Evolutionary conservation across 2,113 vertebrate species (phyloP).

Genomic region (Solea solea): DNA sequence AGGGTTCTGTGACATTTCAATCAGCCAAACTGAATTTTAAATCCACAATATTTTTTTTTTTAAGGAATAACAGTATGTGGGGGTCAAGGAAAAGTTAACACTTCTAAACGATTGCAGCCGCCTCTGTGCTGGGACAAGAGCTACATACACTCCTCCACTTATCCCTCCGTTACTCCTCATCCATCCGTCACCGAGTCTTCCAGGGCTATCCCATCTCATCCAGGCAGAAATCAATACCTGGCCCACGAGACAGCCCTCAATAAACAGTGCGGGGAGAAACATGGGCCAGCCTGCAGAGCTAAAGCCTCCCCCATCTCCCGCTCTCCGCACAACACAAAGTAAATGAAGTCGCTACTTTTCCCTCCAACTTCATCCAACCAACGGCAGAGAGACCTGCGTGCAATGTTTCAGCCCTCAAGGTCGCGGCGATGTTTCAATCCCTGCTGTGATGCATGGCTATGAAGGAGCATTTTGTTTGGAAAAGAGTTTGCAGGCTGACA

Average conservation of each 20-base stretch:
- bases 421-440: slow-evolving; percentile 42
- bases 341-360: slow-evolving; percentile 76
- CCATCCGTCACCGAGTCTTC: slow-evolving; percentile 71
- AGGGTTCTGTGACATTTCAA: background rate
- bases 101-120: slow-evolving; percentile 29
- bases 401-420: slow-evolving; percentile 66
- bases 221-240: slow-evolving; percentile 77
- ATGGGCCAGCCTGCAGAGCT: slow-evolving; percentile 63
- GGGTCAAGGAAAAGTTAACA: slow-evolving; percentile 56
- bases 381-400: slow-evolving; percentile 35
- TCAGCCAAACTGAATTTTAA: slow-evolving; percentile 14
- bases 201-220: slow-evolving; percentile 77
- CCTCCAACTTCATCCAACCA: slow-evolving; percentile 74
- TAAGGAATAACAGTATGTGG: slow-evolving; percentile 4
- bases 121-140: slow-evolving; percentile 48
- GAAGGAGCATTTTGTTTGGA: background rate
- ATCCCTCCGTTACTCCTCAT: slow-evolving; percentile 58
- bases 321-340: slow-evolving; percentile 66
- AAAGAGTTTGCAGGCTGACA: slow-evolving; percentile 19
- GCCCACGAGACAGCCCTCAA: slow-evolving; percentile 72
- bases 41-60: slow-evolving; percentile 10
- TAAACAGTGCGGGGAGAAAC: slow-evolving; percentile 74
- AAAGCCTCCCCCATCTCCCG: slow-evolving; percentile 41
- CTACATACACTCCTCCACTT: slow-evolving; percentile 56
- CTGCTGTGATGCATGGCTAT: slow-evolving; percentile 9